Percentiles rank a stretch among this genome's conserved stretches.
Conservation (phyloP, 2,113 vertebrate species). For the Bufo gargarizans region DNA sequence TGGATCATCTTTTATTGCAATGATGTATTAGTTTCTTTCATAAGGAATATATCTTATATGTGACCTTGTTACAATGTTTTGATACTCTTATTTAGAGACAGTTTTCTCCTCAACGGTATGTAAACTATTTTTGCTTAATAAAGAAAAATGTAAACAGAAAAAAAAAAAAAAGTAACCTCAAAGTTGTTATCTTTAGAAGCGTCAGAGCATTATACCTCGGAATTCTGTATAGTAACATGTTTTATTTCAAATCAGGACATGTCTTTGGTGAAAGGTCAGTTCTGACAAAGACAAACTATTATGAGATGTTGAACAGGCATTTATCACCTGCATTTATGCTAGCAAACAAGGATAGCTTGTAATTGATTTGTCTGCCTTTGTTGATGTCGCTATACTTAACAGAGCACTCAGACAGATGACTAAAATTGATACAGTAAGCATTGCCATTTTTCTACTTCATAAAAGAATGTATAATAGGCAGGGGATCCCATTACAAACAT, state of each 20-base stretch:
- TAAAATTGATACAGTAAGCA: constrained; percentile 1
- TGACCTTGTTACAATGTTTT: no score
- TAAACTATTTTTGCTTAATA: no score
- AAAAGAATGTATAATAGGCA: constrained; percentile 24
- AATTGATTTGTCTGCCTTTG: constrained; percentile 32
- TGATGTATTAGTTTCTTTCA: no score
- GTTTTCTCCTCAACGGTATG: no score
- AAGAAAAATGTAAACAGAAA: no score
- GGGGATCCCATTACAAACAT: constrained; percentile 28
- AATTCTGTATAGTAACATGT: neutral
- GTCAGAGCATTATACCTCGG: neutral
- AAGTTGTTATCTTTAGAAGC: neutral
- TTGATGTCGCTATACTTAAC: constrained; percentile 25
- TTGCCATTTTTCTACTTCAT: constrained; percentile 34
- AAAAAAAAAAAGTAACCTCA: no score
- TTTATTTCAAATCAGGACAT: neutral
- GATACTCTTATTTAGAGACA: no score
- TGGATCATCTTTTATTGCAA: no score
- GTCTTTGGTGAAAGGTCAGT: constrained; percentile 21
- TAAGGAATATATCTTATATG: no score
- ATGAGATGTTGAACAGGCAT: neutral
- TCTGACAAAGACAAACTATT: constrained; percentile 1
- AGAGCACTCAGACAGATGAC: constrained; percentile 37
- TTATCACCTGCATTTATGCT: constrained; percentile 9
- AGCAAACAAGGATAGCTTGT: constrained; percentile 1